Percentiles rank a stretch among this genome's conserved stretches.
These are phyloP conservation scores for Elymnias hypermnestra DNA, from an alignment of 1,140 invertebrate genomes.

Conservation along the genomic window DNA sequence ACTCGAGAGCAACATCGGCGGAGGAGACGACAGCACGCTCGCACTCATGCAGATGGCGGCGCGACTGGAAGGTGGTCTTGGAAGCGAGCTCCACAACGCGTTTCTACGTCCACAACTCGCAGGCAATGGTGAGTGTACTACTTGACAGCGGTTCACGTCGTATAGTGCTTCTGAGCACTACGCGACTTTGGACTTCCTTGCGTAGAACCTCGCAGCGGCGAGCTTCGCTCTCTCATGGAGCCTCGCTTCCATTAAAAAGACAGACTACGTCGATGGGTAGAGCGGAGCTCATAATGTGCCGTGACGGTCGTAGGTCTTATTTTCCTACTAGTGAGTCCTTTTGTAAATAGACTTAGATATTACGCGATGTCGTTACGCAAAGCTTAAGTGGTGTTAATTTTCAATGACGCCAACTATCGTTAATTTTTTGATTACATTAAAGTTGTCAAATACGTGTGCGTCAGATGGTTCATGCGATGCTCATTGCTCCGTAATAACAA, in stretches of 20 bases:
- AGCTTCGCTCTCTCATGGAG: slow-evolving; percentile 39
- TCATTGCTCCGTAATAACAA: slow-evolving; percentile 5
- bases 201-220: slow-evolving; percentile 58
- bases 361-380: slow-evolving; percentile 21
- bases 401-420: slow-evolving; percentile 10
- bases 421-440: neutral
- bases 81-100: slow-evolving; percentile 64
- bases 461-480: slow-evolving; percentile 3
- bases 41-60: slow-evolving; percentile 79
- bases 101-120: slow-evolving; percentile 67
- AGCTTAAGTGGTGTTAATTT: slow-evolving; percentile 24
- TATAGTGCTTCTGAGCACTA: slow-evolving; percentile 41
- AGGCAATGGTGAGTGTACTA: slow-evolving; percentile 75
- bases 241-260: slow-evolving; percentile 15
- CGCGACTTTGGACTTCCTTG: slow-evolving; percentile 37
- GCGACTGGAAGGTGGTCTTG: slow-evolving; percentile 69
- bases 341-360: slow-evolving; percentile 24
- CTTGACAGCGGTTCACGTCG: slow-evolving; percentile 58
- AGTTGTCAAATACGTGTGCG: slow-evolving; percentile 6
- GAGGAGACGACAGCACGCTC: slow-evolving; percentile 75
- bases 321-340: slow-evolving; percentile 71
- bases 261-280: slow-evolving; percentile 20
- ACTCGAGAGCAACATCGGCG: slow-evolving; percentile 76
- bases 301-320: slow-evolving; percentile 63
- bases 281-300: slow-evolving; percentile 61